Evolutionary conservation across 2,797 vertebrate species (phyloP).

Genomic region (Coccyzus lansbergi): DNA sequence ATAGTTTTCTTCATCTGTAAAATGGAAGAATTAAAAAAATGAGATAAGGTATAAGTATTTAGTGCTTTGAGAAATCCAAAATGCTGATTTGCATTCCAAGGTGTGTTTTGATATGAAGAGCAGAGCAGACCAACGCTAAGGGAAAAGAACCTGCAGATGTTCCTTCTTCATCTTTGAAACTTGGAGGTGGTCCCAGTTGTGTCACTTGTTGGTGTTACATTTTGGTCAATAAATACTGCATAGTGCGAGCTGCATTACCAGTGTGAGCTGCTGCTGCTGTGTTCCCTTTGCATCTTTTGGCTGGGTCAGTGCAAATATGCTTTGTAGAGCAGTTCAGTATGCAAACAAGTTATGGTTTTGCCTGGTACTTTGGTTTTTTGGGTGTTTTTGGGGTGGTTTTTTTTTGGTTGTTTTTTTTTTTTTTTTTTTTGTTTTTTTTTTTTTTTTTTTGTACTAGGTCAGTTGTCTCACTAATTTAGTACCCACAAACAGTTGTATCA

Average conservation of each 20-base stretch:
- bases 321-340: not conserved
- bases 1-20: not conserved
- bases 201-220: not conserved
- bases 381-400: no score
- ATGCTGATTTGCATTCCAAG: not conserved
- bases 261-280: not conserved
- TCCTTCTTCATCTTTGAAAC: not conserved
- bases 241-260: rapidly evolving
- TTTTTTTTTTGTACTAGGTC: not conserved
- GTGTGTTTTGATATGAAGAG: not conserved
- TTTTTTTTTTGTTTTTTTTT: not conserved
- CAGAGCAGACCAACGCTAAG: not conserved
- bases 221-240: rapidly evolving
- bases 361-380: no score
- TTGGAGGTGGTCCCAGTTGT: not conserved
- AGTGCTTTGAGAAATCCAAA: not conserved
- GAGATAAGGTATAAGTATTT: not conserved
- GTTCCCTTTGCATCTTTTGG: not conserved
- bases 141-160: not conserved
- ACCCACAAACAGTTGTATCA: not conserved
- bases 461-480: not conserved
- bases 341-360: not conserved
- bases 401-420: not conserved
- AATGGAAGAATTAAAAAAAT: not conserved
- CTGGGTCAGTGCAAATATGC: not conserved